Evolutionary conservation across 2,113 vertebrate genomes (phyloP), one percentile per base, ranked within the genome.

Genomic region (Poeciliopsis turrubarensis): DNA sequence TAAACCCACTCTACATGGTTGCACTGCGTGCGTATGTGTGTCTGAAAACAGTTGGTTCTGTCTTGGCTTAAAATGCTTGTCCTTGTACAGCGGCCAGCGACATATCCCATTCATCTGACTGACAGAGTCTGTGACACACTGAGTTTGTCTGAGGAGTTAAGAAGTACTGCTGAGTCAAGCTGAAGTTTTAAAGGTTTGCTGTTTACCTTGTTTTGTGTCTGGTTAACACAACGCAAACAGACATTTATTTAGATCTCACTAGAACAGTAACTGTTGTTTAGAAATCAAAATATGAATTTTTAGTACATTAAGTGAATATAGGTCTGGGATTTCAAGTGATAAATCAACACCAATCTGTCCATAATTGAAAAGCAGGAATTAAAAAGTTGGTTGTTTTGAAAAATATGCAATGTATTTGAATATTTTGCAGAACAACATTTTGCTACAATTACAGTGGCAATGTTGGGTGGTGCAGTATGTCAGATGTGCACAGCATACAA

Each of bases 41-140:
- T 37, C 25, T n/a, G 77, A 75, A 86, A 77, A 47, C 61, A 54
- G 77, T 89, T 77, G 70, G 60, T 81, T 87, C 73, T 68, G 69
- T 65, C 39, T 86, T 93, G 71, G 92, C 91, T 89, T 93, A 78
- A 91, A 91, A 77, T 69, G 75, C 77, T 79, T 84, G 87, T 89
- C 90, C 87, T 91, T 83, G 87, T 87, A 87, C 90, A 82, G 87
- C 85, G 76, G 84, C 81, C 78, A 44, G 61, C 70, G 67, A n/a
- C 22, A 61, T 27, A 66, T 78, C 30, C 57, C 41, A 31, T 39
- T 71, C 67, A 65, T 65, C 75, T 91, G 90, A 92, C 61, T 51
- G 87, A 86, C 80, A 31, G 72, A 31, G 71, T 65, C 64, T 84
- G 73, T 89, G 86, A 89, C 89, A 89, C 75, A 37, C 65, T 39